Percentiles rank a stretch among this genome's conserved stretches.
Conservation (phyloP, 2,797 vertebrate genomes). For the Spheniscus humboldti region DNA sequence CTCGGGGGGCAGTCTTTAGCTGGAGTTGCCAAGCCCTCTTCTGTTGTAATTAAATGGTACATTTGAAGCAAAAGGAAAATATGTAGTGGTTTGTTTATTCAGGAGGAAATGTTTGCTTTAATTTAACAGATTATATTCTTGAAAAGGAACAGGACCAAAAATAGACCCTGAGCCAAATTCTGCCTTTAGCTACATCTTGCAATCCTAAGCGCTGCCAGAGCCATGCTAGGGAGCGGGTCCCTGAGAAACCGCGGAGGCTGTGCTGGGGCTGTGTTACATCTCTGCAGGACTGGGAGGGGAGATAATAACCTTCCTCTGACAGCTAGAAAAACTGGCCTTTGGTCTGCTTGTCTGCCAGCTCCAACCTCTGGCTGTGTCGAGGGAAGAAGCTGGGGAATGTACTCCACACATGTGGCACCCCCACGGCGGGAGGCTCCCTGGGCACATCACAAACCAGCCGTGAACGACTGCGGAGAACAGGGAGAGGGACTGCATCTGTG, state of each 20-base stretch:
- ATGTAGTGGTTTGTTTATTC: background rate
- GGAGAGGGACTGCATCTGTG: background rate
- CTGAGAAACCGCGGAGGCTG: background rate
- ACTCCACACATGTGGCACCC: no score
- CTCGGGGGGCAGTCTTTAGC: background rate
- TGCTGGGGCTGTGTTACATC: background rate
- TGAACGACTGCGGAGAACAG: fast-evolving
- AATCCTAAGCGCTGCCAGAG: fast-evolving
- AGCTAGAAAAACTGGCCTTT: background rate
- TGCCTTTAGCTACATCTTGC: background rate
- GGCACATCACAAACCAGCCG: background rate
- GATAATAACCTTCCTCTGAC: background rate
- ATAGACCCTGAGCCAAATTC: background rate
- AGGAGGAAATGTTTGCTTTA: slow-evolving; percentile 1
- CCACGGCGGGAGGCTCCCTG: fast-evolving
- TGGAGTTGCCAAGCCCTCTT: background rate
- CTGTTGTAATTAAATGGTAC: background rate
- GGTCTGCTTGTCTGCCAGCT: background rate
- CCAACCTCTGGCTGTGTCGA: fast-evolving
- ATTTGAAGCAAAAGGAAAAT: background rate
- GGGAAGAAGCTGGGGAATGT: background rate
- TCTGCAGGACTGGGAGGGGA: background rate
- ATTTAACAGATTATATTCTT: slow-evolving; percentile 19
- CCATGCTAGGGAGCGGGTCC: fast-evolving
- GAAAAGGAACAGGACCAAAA: background rate